Evolutionary conservation across 2,113 vertebrate genomes (phyloP).

Genomic region (Salvelinus sp.): DNA sequence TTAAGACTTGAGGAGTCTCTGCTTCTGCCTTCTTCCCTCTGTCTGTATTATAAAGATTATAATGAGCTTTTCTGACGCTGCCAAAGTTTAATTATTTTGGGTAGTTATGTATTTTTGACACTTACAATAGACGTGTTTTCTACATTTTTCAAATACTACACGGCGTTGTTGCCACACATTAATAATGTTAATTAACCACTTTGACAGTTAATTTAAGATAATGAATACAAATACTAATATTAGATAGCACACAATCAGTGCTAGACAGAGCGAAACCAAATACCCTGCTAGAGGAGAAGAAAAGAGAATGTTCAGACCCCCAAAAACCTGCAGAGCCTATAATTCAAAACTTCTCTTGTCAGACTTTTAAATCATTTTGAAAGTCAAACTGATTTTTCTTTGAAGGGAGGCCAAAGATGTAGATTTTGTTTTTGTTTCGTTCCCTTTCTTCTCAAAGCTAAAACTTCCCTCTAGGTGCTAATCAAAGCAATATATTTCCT

Average conservation of each 20-base stretch:
- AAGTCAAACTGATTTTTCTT: constrained; percentile 41
- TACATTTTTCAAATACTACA: constrained; percentile 71
- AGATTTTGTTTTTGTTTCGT: not conserved
- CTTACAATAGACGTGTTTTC: constrained; percentile 61
- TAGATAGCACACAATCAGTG: constrained; percentile 64
- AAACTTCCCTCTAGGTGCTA: not conserved
- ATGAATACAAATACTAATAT: constrained; percentile 80
- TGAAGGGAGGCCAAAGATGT: not conserved
- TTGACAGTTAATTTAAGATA: constrained; percentile 77
- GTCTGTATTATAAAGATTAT: constrained; percentile 35
- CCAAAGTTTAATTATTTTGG: constrained; percentile 68
- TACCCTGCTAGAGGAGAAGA: constrained; percentile 12
- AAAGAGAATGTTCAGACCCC: not conserved
- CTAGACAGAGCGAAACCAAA: constrained; percentile 29
- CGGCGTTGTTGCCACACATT: constrained; percentile 67
- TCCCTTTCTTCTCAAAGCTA: constrained; percentile 4
- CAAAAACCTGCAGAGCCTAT: constrained; percentile 52
- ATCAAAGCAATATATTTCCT: constrained; percentile 19
- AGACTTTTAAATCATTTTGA: constrained; percentile 46
- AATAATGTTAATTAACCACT: constrained; percentile 77
- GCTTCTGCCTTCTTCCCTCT: not conserved
- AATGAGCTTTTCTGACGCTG: constrained; percentile 37
- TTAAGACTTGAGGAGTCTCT: not conserved
- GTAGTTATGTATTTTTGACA: constrained; percentile 71
- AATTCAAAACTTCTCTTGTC: constrained; percentile 49